phyloP scores from a whole-genome alignment of 2,113 vertebrate species.

The Ardeotis arabs region DNA sequence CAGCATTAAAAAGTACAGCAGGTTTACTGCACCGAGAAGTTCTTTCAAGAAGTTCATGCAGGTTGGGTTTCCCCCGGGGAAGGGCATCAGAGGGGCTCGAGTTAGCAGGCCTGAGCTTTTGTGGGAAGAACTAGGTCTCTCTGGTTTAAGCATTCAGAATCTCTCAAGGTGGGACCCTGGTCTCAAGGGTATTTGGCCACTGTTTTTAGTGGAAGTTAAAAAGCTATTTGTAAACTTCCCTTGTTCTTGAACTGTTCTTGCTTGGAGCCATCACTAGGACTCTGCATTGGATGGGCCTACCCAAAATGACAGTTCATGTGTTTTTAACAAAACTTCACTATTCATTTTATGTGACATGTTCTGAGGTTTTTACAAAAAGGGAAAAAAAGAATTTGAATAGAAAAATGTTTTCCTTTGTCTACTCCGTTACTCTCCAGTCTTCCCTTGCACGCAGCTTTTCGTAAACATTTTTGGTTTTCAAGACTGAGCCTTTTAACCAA shows the following conservation, averaged over 20 bases:
- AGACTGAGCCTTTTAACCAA: neutral
- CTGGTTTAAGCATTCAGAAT: conserved; percentile 33
- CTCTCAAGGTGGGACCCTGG: neutral
- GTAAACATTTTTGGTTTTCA: neutral
- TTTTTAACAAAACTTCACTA: neutral
- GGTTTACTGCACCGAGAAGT: conserved; percentile 19
- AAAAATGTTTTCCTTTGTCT: neutral
- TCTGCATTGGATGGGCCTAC: neutral
- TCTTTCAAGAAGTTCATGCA: neutral
- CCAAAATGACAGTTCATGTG: neutral
- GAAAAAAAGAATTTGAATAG: neutral
- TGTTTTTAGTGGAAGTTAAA: neutral
- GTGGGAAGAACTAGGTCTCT: conserved; percentile 35
- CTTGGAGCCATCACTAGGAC: neutral
- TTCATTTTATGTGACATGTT: neutral
- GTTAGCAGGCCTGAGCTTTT: neutral
- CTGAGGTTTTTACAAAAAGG: neutral
- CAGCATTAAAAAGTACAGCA: conserved; percentile 4
- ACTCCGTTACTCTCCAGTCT: neutral
- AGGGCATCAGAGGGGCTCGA: neutral
- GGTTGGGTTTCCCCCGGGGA: conserved; percentile 18
- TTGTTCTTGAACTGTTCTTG: neutral
- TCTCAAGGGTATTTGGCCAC: neutral
- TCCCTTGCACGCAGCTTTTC: neutral
- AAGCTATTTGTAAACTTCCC: neutral